Evolutionary conservation across 2,797 vertebrate species (phyloP).

Genomic region (Protonibea diacanthus): DNA sequence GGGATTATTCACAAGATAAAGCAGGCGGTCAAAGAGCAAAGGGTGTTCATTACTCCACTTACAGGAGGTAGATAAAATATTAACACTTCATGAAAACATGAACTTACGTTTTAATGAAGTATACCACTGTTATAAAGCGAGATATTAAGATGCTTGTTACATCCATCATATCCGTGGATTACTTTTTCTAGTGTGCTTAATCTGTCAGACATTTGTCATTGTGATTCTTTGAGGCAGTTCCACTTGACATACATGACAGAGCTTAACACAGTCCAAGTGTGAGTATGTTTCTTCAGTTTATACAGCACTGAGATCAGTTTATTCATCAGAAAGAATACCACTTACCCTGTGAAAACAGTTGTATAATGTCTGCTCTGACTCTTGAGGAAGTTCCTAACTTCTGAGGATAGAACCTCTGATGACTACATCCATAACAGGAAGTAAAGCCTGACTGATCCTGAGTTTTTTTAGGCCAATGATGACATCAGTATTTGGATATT

Average conservation of each 20-base stretch:
- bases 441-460: too few relatives aligned
- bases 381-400: background rate
- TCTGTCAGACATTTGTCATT: background rate
- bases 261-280: background rate
- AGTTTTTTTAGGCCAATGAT: too few relatives aligned
- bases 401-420: too few relatives aligned
- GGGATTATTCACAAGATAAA: constrained; percentile 41
- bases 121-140: background rate
- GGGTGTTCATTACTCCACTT: constrained; percentile 20
- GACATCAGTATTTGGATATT: too few relatives aligned
- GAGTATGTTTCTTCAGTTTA: background rate
- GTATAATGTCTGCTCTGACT: background rate
- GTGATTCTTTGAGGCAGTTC: background rate
- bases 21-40: constrained; percentile 20
- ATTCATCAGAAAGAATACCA: background rate
- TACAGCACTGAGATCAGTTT: background rate
- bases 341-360: background rate
- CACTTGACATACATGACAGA: background rate
- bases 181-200: background rate
- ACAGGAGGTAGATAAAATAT: constrained; percentile 3
- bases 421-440: too few relatives aligned
- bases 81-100: background rate
- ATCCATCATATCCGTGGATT: background rate
- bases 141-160: background rate
- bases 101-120: background rate